Base-by-base conservation (phyloP, 2,888 invertebrate species). In the Drosophila fulvimacula region DNA sequence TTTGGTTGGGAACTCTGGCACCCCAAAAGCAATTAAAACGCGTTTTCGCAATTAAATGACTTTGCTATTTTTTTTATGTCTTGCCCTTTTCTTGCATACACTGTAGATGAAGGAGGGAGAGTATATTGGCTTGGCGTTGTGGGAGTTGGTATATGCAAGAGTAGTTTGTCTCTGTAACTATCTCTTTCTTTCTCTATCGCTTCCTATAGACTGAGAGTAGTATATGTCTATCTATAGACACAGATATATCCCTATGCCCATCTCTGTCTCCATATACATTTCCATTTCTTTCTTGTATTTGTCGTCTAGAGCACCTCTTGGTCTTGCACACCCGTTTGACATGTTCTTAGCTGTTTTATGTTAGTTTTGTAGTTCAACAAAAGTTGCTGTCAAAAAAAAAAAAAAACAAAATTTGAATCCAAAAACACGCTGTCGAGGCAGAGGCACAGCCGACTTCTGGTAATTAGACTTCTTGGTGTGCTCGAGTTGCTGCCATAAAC, bases 21-120 rank as follows among this genome's bases (percentile, higher is more conserved):
- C 39, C 71, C 79, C 73, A 77, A 81, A 85, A 85, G 85, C 88
- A 85, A 85, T 85, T 85, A 85, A 85, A 85, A 85, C 85, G 88
- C 85, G 88, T 85, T 85, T 85, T 85, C 80, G 85, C 85, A 85
- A 85, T 85, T 85, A 85, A 85, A 85, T 85, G 85, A 85, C 85
- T 85, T 85, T 82, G 88, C 85, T 79, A 81, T 85, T 85, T 85
- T 85, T 88, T 85, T 77, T 65, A 69, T 72, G 65, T 67, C 62
- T 49, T 53, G 34, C 13, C 46, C 53, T 49, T 30, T 53, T 51
- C 65, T 36, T 51, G 34, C 15, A 27, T 38, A 21, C 52, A 1
- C 52, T 24, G 38, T 17, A 15, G n/a, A 3, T 21, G 11, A 5
- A 5, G 17, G 11, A 3, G 27, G 0, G 2, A n/a, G 36, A 4